These are phyloP conservation scores for Diarsia mendica DNA, from an alignment of 2,888 invertebrate species.

Conservation along the genomic window DNA sequence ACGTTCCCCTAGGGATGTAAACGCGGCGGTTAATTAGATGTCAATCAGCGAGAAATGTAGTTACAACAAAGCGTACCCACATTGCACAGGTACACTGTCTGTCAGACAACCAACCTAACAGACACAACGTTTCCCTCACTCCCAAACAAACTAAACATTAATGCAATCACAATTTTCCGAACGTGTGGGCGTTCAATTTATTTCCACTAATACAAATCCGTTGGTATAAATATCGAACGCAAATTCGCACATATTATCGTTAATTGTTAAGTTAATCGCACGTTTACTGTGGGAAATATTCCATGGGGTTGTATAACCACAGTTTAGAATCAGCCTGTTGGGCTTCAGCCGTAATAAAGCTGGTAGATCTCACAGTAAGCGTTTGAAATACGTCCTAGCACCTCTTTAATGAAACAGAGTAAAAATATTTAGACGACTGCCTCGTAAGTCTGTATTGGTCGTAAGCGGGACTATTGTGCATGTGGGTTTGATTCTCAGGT, in stretches of 20 bases:
- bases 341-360: slow-evolving; percentile 48
- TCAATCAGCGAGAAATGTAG: slow-evolving; percentile 58
- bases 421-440: no score
- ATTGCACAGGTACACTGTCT: slow-evolving; percentile 39
- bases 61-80: slow-evolving; percentile 45
- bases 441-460: no score
- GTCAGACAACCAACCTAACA: slow-evolving; percentile 16
- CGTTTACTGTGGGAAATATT: slow-evolving; percentile 41
- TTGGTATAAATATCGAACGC: slow-evolving; percentile 50
- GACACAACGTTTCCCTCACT: slow-evolving; percentile 6
- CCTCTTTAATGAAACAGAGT: slow-evolving; percentile 32
- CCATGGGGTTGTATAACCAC: slow-evolving; percentile 38
- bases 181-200: slow-evolving; percentile 22
- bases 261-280: slow-evolving; percentile 59
- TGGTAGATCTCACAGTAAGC: slow-evolving; percentile 51
- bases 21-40: slow-evolving; percentile 55
- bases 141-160: slow-evolving; percentile 26
- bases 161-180: slow-evolving; percentile 33
- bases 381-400: slow-evolving; percentile 48
- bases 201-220: slow-evolving; percentile 40
- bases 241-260: slow-evolving; percentile 53
- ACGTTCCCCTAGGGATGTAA: slow-evolving; percentile 40
- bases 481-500: no score
- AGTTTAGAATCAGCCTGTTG: slow-evolving; percentile 55
- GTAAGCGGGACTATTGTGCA: no score